Conservation (phyloP, 2,797 vertebrate genomes). For the Pseudopleuronectes americanus region DNA sequence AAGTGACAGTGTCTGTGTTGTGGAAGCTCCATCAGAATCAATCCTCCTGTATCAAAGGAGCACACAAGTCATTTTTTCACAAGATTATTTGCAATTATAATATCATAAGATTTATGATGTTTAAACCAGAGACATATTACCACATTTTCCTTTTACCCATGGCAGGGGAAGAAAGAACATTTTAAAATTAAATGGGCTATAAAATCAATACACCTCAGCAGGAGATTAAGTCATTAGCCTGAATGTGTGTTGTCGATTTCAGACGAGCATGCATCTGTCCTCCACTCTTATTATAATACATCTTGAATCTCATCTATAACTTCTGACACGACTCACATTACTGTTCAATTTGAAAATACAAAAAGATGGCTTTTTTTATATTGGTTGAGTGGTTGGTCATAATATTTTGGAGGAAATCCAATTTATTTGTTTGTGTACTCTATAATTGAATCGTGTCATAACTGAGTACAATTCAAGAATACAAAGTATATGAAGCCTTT, state of each 20-base stretch:
- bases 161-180: neutral
- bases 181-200: neutral
- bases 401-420: too few species aligned
- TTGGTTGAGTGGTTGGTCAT: too few species aligned
- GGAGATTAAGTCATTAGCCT: neutral
- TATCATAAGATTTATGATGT: neutral
- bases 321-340: too few species aligned
- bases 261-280: neutral
- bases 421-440: too few species aligned
- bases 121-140: neutral
- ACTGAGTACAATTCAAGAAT: too few species aligned
- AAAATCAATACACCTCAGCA: neutral
- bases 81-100: constrained; percentile 3
- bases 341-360: too few species aligned
- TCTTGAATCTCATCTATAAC: too few species aligned
- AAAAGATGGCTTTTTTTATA: too few species aligned
- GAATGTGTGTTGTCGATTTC: neutral
- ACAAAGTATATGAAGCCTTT: too few species aligned
- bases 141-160: neutral
- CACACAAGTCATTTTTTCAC: neutral
- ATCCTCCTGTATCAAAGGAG: neutral
- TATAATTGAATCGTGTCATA: too few species aligned
- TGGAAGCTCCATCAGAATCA: neutral
- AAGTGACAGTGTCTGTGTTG: neutral
- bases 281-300: neutral